Base-by-base conservation (phyloP, 1,140 invertebrate species). In the Scaptomyza montana region DNA sequence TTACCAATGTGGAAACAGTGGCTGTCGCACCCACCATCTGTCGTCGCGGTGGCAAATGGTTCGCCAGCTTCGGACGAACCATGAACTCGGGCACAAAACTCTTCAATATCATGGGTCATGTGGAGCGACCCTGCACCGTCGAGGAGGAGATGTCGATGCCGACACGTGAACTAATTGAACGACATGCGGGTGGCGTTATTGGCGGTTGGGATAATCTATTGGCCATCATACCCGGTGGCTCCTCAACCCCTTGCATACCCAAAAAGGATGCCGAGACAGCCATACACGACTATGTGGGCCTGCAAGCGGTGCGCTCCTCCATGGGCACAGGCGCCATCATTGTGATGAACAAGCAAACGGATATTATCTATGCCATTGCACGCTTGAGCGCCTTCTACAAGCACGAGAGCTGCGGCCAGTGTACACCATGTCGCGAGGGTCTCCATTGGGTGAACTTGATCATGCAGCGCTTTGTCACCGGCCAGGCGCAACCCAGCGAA, bases 1-100 rank as follows among this genome's bases (percentile, higher is more conserved):
- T 98, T 0, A 95, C 95, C 1, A 99, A 99, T 93, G 98, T 99
- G 6, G 98, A 99, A 93, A 98, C 60, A 53, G 63, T 90, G 92
- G 57, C 89, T 6, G 89, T 90, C 0, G 2, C 75, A 1, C 89
- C 89, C 75, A 92, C 93, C 0, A 97, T 97, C 68, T 96, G 95
- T 77, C 92, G 95, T 3, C 93, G 96, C 45, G 95, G 95, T 36
- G 96, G 95, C 2, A 92, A 93, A 4, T 97, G 96, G 96, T 97
- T 97, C 92, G 94, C 94, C 25, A 91, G 92, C 43, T 95, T 97
- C 91, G 96, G 96, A 9, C 90, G 95, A 25, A 93, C 95, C 3
- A 92, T 95, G 59, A 97, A 97, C 80, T 93, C 94, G 53, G 96
- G 96, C 36, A 96, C 95, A 0, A 97, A 97, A 92, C 90, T 97